Evolutionary conservation across 2,797 vertebrate genomes (phyloP).

Genomic region (Gymnoscopelus microlampas): DNA sequence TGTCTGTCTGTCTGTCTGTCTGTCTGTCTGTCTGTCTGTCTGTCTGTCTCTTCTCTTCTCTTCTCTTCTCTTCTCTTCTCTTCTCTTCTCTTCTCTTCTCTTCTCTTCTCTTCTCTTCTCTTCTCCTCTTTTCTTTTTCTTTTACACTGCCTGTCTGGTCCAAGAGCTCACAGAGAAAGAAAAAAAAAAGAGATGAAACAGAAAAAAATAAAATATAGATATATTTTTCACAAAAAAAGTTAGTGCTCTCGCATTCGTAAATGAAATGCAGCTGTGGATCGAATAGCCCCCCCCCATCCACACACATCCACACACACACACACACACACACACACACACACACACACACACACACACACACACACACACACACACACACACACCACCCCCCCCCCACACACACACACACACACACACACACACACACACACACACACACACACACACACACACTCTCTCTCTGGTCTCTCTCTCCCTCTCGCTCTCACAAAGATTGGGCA

Average conservation of each 20-base stretch:
- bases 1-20: slow-evolving; percentile 44
- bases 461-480: slow-evolving; percentile 39
- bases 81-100: background rate
- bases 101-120: background rate
- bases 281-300: slow-evolving; percentile 68
- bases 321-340: too few species aligned
- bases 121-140: background rate
- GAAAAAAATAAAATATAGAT: slow-evolving; percentile 53
- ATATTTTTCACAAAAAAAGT: slow-evolving; percentile 68
- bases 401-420: too few species aligned
- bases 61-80: background rate
- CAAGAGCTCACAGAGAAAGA: slow-evolving; percentile 60
- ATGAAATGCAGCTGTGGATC: slow-evolving; percentile 84
- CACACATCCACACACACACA: slow-evolving; percentile 14
- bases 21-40: background rate
- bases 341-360: too few species aligned
- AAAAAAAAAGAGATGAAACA: slow-evolving; percentile 65
- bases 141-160: slow-evolving; percentile 45
- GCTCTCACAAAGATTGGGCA: slow-evolving; percentile 73
- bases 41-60: background rate
- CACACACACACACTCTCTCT: background rate
- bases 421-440: too few species aligned
- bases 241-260: slow-evolving; percentile 71
- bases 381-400: background rate
- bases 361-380: too few species aligned